Percentiles rank a stretch among this genome's conserved stretches.
Conservation (phyloP, 2,888 invertebrate genomes). For the Polymixis lichenea region DNA sequence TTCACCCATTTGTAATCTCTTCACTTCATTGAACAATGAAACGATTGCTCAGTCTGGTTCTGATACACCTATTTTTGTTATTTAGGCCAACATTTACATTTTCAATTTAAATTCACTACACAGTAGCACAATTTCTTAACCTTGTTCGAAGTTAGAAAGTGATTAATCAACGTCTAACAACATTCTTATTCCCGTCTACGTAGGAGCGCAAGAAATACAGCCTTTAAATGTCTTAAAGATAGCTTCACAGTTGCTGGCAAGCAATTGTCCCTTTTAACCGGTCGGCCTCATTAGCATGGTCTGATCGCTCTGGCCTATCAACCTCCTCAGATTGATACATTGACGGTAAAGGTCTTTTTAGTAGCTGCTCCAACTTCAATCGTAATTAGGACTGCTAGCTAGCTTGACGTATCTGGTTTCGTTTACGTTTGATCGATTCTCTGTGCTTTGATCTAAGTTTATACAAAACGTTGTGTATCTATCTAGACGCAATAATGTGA, state of each 20-base stretch:
- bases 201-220: constrained; percentile 80
- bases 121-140: constrained; percentile 73
- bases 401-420: constrained; percentile 67
- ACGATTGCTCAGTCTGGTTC: constrained; percentile 64
- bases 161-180: constrained; percentile 82
- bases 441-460: constrained; percentile 38
- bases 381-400: constrained; percentile 79
- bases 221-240: constrained; percentile 84
- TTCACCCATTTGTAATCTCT: constrained; percentile 74
- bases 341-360: constrained; percentile 84
- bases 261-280: constrained; percentile 86
- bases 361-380: constrained; percentile 73
- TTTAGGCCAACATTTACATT: constrained; percentile 73
- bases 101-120: constrained; percentile 74
- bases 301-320: constrained; percentile 82
- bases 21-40: constrained; percentile 76
- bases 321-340: constrained; percentile 84
- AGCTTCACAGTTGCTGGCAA: constrained; percentile 80
- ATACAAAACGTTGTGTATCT: constrained; percentile 48
- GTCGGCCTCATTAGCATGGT: constrained; percentile 85
- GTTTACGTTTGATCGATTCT: constrained; percentile 75
- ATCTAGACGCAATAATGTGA: constrained; percentile 53
- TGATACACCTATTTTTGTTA: constrained; percentile 63
- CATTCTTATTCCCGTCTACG: constrained; percentile 75
- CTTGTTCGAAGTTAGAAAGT: constrained; percentile 72